Base-by-base conservation (phyloP, 1,140 invertebrate species). In the Ostrea denselamellosa region DNA sequence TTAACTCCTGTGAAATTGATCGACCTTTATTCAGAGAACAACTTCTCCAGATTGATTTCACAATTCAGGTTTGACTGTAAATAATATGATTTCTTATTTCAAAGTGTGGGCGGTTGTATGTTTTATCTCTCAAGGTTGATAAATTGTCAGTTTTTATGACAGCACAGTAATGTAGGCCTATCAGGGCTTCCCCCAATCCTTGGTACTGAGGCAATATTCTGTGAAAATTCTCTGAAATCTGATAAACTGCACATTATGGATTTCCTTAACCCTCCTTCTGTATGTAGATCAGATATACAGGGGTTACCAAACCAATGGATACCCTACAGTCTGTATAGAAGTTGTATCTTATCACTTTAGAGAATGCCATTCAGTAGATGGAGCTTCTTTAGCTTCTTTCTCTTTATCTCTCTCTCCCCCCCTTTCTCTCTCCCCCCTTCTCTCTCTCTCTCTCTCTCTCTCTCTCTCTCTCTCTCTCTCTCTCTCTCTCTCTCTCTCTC, bases 141-240 rank as follows among this genome's bases (percentile, higher is more conserved):
- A 77, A 77, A 77, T 77, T 77, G 68, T 34, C 28, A 44, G 68
- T 77, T 77, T 77, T 77, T 77, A 77, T 77, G 22, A 77, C 68
- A 77, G 14, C 22, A 77, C 22, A 34, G 68, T 22, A 77, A 34
- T 25, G 8, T 77, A 34, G 28, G 25, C 25, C 68, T 77, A 77
- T 28, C 28, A 62, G 28, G 12, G 1, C 12, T 77, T 77, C 28
- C 68, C 28, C 14, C 68, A 77, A 34, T 34, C 7, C 28, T 28
- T 25, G 12, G 28, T 34, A 77, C 28, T 10, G 12, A 28, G 28
- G 28, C 68, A 77, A 25, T 25, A 77, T 34, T 77, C 68, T 77
- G 14, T n/a, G 22, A 34, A 77, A 77, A n/a, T n/a, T n/a, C n/a
- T n/a, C n/a, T n/a, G n/a, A n/a, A n/a, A 62, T 17, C 56, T 58